These are phyloP conservation scores for Gymnoscopelus braueri DNA, from an alignment of 2,797 vertebrate species.

Conservation along the genomic window DNA sequence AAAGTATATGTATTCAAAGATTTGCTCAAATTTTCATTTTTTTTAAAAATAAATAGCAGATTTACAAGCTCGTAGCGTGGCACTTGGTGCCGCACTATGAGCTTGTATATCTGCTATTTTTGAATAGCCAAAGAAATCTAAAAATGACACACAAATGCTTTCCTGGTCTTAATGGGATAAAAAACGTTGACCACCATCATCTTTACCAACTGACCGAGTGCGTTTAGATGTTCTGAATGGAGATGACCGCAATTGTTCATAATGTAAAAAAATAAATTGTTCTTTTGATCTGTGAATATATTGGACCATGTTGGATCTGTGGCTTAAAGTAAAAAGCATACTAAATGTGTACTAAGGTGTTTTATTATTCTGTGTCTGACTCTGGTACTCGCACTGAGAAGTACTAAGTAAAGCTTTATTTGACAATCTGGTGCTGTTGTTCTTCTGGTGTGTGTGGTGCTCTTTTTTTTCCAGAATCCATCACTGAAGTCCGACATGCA, in stretches of 20 bases:
- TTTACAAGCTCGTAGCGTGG: too few relatives aligned
- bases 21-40: too few relatives aligned
- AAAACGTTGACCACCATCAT: constrained; percentile 1
- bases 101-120: too few relatives aligned
- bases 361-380: constrained; percentile 7
- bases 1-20: too few relatives aligned
- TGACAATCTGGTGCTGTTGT: constrained; percentile 13
- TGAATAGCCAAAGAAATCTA: too few relatives aligned
- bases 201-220: constrained; percentile 14
- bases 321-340: constrained; percentile 28
- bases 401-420: constrained; percentile 49
- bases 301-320: constrained; percentile 26
- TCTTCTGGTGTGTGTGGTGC: too few relatives aligned
- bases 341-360: constrained; percentile 18
- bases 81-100: too few relatives aligned
- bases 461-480: too few relatives aligned
- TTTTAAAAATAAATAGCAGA: too few relatives aligned
- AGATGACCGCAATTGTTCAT: constrained; percentile 14
- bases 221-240: not conserved
- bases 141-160: too few relatives aligned
- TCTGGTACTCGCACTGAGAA: constrained; percentile 36
- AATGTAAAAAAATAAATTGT: constrained; percentile 6
- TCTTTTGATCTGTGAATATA: constrained; percentile 44
- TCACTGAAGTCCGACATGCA: too few relatives aligned
- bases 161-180: too few relatives aligned